phyloP scores from a whole-genome alignment of 1,140 invertebrate species.

The Monomorium pharaonis region DNA sequence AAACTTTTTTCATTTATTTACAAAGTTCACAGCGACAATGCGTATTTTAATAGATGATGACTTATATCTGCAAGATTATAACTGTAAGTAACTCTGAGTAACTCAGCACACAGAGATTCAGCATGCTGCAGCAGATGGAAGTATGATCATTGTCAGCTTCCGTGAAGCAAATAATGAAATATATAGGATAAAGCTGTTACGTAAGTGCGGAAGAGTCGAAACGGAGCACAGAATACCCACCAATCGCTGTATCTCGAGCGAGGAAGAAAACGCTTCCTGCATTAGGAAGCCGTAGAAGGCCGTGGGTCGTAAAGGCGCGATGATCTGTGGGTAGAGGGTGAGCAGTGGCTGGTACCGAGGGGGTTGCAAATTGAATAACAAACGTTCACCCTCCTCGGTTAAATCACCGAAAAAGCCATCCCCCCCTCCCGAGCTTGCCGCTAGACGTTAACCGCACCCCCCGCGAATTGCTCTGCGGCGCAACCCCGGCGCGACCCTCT shows the following conservation, averaged over 20 bases:
- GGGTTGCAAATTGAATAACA: conserved; percentile 84
- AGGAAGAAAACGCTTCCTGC: conserved; percentile 44
- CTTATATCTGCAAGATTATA: not conserved
- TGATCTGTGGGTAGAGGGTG: conserved; percentile 66
- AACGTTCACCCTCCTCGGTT: conserved; percentile 81
- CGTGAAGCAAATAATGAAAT: conserved; percentile 3
- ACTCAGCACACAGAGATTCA: not conserved
- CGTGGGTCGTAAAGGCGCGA: conserved; percentile 67
- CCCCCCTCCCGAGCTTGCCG: conserved; percentile 71
- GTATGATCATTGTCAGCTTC: conserved; percentile 4
- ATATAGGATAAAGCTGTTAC: conserved; percentile 43
- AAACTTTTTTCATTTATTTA: not conserved
- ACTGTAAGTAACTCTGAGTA: not conserved
- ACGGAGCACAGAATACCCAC: conserved; percentile 10
- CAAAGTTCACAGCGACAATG: not conserved
- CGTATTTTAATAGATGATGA: not conserved
- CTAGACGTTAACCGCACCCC: conserved; percentile 82
- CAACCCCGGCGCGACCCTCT: conserved; percentile 55
- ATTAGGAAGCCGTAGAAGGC: conserved; percentile 48
- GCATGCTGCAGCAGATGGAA: not conserved
- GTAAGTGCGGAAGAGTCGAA: conserved; percentile 44
- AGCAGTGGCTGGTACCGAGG: conserved; percentile 71
- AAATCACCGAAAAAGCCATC: conserved; percentile 82
- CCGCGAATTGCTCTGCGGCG: conserved; percentile 65
- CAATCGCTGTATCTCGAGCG: conserved; percentile 32